Base-by-base conservation (phyloP, 2,113 vertebrate species). In the Ictidomys tridecemlineatus region DNA sequence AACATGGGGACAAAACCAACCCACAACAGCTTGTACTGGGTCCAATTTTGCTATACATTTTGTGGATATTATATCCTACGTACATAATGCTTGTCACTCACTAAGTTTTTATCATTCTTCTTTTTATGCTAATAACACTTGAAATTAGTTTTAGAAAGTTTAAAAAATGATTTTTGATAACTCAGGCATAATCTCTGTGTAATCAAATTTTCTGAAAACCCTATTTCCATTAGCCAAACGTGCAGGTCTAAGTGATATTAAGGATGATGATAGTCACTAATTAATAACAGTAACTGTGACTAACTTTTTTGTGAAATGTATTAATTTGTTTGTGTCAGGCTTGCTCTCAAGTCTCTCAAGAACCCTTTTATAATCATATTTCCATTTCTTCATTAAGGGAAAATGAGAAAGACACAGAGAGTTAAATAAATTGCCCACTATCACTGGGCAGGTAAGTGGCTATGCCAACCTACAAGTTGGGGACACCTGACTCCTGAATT, bases 141-240 rank as follows among this genome's bases (percentile, higher is more conserved):
- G 42, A 91, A 93, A 34, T 78, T 53, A 48, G 48, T 72, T 83
- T 70, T 65, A 94, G 30, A 67, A 65, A 73, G 63, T 78, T 94
- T 84, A 84, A 84, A 61, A 78, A 84, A 42, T 79, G 51, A 79
- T 67, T 73, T 63, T 39, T 63, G 61, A 56, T 84, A 79, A 91
- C 26, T 67, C 53, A 26, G 39, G 61, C 28, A 70, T 73, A 82
- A 61, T 70, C 84, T 65, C 72, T 42, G 30, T 16, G 73, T 48
- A 24, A 51, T 39, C 67, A 84, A 16, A 78, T 42, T 14, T 65
- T 79, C 58, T 86, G 69, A 58, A 82, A 32, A 87, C 30, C 28
- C 20, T 8, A 2, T 28, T 65, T 67, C 48, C 16, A 4, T 16
- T 42, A 34, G 12, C 11, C 22, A 14, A 6, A 63, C 24, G 2